phyloP scores from a whole-genome alignment of 2,113 vertebrate genomes.

The Plecturocebus donacophilus region DNA sequence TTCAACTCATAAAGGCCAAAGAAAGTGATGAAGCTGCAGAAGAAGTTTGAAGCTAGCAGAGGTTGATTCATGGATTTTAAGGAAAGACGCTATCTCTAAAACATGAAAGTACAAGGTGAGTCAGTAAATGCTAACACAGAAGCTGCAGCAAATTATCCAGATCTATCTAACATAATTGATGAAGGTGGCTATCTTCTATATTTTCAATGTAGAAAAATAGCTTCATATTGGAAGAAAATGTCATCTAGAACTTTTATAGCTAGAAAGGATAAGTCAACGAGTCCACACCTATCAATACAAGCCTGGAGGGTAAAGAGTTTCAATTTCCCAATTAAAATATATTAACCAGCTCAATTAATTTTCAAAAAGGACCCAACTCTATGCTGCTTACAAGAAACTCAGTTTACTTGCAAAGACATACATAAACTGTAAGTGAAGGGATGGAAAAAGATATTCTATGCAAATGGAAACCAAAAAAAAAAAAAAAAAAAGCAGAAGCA shows the following conservation, averaged over 20 bases:
- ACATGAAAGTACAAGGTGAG: not conserved
- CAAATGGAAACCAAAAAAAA: not conserved
- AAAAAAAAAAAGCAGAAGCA: not conserved
- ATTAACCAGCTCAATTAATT: not conserved
- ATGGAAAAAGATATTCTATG: not conserved
- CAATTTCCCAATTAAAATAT: not conserved
- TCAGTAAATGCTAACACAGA: not conserved
- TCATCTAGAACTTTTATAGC: not conserved
- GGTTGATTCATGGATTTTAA: not conserved
- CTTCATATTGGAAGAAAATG: not conserved
- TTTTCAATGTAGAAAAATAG: not conserved
- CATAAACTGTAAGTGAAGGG: not conserved
- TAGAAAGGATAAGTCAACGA: not conserved
- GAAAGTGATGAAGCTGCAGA: not conserved
- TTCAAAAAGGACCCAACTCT: not conserved
- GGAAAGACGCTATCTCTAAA: not conserved
- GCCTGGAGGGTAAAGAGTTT: not conserved
- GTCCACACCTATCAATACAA: not conserved
- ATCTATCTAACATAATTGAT: not conserved
- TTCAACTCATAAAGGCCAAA: not conserved
- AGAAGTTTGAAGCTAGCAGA: not conserved
- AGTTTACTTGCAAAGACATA: not conserved
- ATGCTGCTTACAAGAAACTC: not conserved
- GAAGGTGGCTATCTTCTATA: not conserved
- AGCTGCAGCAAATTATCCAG: not conserved